Evolutionary conservation across 2,113 vertebrate genomes (phyloP).

Genomic region (Scortum barcoo): DNA sequence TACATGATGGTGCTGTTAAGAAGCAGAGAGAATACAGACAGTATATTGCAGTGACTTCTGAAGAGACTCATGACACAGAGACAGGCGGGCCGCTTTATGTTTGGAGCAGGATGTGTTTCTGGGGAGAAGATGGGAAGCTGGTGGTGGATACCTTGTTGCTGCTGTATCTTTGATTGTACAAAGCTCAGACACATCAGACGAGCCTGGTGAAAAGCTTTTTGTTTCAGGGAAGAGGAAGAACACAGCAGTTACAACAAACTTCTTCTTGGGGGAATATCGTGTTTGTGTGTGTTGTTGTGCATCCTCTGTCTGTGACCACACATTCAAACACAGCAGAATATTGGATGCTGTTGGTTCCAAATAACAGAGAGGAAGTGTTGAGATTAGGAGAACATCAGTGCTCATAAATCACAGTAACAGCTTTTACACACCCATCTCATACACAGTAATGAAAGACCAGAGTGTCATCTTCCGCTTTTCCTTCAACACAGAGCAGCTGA

Average conservation of each 20-base stretch:
- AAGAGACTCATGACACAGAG: not conserved
- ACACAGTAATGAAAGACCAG: slow-evolving; percentile 1
- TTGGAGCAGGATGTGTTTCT: not conserved
- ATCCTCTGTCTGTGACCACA: not conserved
- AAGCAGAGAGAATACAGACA: not conserved
- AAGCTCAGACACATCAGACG: not conserved
- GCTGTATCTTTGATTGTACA: slow-evolving; percentile 5
- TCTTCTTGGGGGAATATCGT: slow-evolving; percentile 2
- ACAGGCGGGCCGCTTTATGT: not conserved
- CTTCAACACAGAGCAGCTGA: slow-evolving; percentile 33
- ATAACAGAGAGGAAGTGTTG: not conserved
- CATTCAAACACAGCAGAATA: not conserved
- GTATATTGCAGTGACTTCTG: not conserved
- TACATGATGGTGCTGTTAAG: not conserved
- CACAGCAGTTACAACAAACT: slow-evolving; percentile 3
- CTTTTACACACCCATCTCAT: not conserved
- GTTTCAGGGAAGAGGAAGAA: not conserved
- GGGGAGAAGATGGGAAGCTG: not conserved
- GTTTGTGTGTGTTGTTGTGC: not conserved
- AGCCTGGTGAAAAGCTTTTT: slow-evolving; percentile 1
- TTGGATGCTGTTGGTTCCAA: not conserved
- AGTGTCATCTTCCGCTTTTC: slow-evolving; percentile 3
- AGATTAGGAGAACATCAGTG: not conserved
- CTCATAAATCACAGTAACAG: not conserved
- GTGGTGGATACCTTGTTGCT: not conserved